phyloP scores from a whole-genome alignment of 2,797 vertebrate species.

The Labroides dimidiatus region DNA sequence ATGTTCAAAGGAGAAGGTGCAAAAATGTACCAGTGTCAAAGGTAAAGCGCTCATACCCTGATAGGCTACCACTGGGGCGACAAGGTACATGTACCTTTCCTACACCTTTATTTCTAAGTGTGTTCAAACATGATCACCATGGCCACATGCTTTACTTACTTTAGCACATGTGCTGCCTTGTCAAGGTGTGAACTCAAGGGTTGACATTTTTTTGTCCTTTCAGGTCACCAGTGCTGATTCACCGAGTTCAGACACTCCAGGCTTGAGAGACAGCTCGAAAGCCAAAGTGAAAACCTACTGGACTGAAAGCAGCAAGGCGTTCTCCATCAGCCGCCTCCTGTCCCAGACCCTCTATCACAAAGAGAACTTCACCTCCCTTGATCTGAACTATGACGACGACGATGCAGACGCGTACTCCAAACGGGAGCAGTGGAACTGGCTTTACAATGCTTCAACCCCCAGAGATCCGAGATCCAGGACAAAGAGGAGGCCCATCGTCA shows the following conservation, averaged over 20 bases:
- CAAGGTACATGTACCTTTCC: no score
- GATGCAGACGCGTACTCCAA: constrained; percentile 90
- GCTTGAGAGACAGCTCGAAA: constrained; percentile 88
- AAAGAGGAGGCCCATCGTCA: constrained; percentile 92
- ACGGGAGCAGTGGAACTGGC: constrained; percentile 93
- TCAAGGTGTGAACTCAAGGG: neutral
- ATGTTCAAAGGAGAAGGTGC: no score
- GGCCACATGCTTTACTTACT: no score
- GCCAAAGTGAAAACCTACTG: constrained; percentile 92
- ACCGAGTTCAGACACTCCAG: constrained; percentile 83
- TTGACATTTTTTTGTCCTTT: constrained; percentile 39
- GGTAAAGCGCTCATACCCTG: no score
- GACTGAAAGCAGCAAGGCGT: constrained; percentile 90
- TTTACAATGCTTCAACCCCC: constrained; percentile 88
- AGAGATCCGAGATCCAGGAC: constrained; percentile 89
- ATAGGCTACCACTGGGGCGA: no score
- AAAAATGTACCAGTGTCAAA: no score
- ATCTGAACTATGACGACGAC: constrained; percentile 89
- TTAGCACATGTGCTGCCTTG: neutral
- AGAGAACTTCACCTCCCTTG: constrained; percentile 91
- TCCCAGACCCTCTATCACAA: constrained; percentile 90
- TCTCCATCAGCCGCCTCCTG: constrained; percentile 93
- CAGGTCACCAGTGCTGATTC: constrained; percentile 88
- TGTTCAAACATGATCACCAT: no score
- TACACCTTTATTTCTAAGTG: no score